A percentile compares a stretch with the other conserved stretches of the same genome.
Evolutionary conservation across 2,113 vertebrate genomes (phyloP).

Genomic region (Datnioides undecimradiatus): DNA sequence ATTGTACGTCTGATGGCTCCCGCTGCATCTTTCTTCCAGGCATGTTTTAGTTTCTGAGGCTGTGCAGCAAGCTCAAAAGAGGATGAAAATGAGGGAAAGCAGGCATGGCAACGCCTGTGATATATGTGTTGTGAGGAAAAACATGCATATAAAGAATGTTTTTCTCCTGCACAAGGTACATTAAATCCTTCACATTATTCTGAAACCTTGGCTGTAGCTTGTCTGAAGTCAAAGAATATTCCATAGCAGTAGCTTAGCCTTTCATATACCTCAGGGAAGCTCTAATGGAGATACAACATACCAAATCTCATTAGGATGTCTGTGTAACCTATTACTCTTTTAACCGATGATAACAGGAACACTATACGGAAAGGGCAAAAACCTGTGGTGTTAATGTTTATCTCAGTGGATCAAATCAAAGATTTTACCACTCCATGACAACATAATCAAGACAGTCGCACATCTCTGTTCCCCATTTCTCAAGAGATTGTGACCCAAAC

Average conservation of each 20-base stretch:
- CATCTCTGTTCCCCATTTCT: not conserved
- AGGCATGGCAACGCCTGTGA: not conserved
- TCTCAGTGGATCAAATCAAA: not conserved
- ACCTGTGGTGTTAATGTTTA: too few species aligned
- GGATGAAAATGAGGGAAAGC: not conserved
- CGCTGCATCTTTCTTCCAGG: slow-evolving; percentile 1
- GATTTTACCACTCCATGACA: not conserved
- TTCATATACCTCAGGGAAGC: not conserved
- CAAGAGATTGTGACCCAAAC: not conserved
- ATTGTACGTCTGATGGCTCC: slow-evolving; percentile 15
- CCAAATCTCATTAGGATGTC: not conserved
- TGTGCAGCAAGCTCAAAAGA: not conserved
- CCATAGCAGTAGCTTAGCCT: not conserved
- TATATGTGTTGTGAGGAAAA: not conserved
- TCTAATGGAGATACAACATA: not conserved
- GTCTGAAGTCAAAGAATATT: not conserved
- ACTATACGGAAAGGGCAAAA: not conserved
- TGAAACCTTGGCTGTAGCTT: not conserved
- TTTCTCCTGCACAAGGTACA: not conserved
- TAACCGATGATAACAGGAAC: not conserved
- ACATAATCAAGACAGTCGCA: not conserved
- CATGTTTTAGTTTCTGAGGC: slow-evolving; percentile 15
- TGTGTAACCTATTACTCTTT: too few species aligned
- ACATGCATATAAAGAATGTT: not conserved
- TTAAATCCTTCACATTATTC: not conserved